Evolutionary conservation across 2,113 vertebrate species (phyloP).

Genomic region (Aldabrachelys gigantea): DNA sequence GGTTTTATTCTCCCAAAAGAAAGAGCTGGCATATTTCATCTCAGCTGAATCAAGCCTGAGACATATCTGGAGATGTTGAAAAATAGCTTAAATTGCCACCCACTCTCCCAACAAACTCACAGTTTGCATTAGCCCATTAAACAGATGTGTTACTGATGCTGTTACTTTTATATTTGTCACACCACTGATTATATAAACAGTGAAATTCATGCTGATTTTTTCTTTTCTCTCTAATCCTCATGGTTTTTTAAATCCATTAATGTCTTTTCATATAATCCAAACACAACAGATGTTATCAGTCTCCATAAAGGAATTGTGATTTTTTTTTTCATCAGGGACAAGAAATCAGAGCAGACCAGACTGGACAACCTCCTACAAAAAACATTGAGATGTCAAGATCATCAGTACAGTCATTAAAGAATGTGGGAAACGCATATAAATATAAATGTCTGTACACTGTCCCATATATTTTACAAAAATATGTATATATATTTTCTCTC

Average conservation of each 20-base stretch:
- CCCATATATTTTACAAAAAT: neutral
- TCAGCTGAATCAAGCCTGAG: constrained; percentile 63
- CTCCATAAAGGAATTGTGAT: constrained; percentile 26
- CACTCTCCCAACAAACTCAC: constrained; percentile 42
- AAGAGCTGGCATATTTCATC: constrained; percentile 53
- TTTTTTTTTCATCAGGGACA: neutral
- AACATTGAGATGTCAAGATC: neutral
- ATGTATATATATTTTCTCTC: neutral
- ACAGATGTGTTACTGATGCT: constrained; percentile 31
- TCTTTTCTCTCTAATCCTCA: neutral
- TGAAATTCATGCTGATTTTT: constrained; percentile 72
- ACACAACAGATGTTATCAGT: constrained; percentile 27
- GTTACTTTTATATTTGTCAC: constrained; percentile 76
- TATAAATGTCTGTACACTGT: neutral
- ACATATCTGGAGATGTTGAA: constrained; percentile 79
- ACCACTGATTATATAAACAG: constrained; percentile 78
- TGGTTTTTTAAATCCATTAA: constrained; percentile 19
- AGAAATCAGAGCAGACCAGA: neutral
- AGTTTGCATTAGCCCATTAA: constrained; percentile 57
- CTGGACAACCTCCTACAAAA: neutral
- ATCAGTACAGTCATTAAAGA: neutral
- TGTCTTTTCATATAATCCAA: constrained; percentile 20
- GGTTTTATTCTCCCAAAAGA: constrained; percentile 57
- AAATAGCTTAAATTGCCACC: constrained; percentile 77
- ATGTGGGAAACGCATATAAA: neutral